These are phyloP conservation scores for Tichodroma muraria DNA, from an alignment of 2,113 vertebrate species.

Conservation along the genomic window DNA sequence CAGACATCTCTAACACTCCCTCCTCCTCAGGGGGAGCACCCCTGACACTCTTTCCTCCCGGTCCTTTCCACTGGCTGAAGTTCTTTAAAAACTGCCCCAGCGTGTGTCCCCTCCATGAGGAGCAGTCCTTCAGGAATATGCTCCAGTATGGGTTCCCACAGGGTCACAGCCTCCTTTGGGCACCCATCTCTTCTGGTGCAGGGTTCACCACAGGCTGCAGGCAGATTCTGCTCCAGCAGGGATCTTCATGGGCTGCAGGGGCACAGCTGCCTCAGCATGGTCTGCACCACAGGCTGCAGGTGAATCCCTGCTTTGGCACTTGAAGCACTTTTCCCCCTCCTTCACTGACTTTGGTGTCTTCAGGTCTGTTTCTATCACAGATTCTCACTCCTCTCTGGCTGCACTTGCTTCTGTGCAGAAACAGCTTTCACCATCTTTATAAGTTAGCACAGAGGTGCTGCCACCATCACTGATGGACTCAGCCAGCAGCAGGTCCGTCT, in stretches of 20 bases:
- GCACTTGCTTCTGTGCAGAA: background rate
- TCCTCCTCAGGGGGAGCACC: no score
- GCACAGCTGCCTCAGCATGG: background rate
- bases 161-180: background rate
- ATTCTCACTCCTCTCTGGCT: background rate
- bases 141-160: background rate
- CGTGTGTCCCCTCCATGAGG: no score
- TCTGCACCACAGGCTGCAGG: background rate
- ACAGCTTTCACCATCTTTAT: background rate
- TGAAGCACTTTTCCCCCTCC: background rate
- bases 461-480: no score
- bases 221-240: background rate
- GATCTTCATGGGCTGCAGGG: background rate
- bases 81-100: background rate
- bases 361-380: background rate
- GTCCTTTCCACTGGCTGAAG: background rate
- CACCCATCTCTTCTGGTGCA: rapidly evolving
- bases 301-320: background rate
- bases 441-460: background rate
- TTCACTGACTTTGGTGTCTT: background rate
- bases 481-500: background rate
- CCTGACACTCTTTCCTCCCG: background rate
- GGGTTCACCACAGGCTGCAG: background rate
- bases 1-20: background rate
- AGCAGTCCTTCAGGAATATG: background rate